Base-by-base conservation (phyloP, 1,140 invertebrate species). In the Drosophila pseudoobscura region DNA sequence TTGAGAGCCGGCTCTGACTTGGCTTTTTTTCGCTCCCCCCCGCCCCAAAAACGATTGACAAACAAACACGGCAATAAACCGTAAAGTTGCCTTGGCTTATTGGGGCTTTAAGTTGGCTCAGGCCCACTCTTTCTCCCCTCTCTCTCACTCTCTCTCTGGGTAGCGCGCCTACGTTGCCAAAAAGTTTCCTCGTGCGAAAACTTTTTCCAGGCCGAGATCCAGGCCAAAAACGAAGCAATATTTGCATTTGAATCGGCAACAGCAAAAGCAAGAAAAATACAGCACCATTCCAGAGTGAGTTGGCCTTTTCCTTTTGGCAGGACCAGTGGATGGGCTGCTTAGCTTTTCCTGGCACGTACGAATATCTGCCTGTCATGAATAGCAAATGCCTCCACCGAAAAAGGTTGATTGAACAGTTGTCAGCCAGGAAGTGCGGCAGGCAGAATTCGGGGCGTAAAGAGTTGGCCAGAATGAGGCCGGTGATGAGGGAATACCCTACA, bases 101-200 rank as follows among this genome's bases (percentile, higher is more conserved):
- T 85, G 78, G 60, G 57, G 56, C 82, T 85, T 87, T 71, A 85
- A 87, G 74, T 82, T 60, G 55, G 39, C 9, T 11, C 54, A 15
- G 52, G 47, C 11, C 5, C 43, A 41, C 29, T 2, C 35, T 31
- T 8, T 15, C 26, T 17, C 17, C 17, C 17, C 17, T 17, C 17
- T 17, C 26, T 44, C 13, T 13, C n/a, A 1, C 20, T 20, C 29
- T 2, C 35, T 31, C 11, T 13, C 20, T 44, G 8, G 6, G 11
- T 7, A 2, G 41, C 3, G 68, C 47, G 78, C 74, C 80, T 85
- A 85, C 63, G 69, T 78, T 74, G 57, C 59, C 47, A 65, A 75
- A 75, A 85, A 85, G 80, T 64, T 82, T 85, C 64, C 41, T 76
- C 82, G 82, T 85, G 82, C 83, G 82, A 85, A 85, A 85, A 87